These are phyloP conservation scores for Sternarchorhynchus goeldii DNA, from an alignment of 2,797 vertebrate species.

Conservation along the genomic window DNA sequence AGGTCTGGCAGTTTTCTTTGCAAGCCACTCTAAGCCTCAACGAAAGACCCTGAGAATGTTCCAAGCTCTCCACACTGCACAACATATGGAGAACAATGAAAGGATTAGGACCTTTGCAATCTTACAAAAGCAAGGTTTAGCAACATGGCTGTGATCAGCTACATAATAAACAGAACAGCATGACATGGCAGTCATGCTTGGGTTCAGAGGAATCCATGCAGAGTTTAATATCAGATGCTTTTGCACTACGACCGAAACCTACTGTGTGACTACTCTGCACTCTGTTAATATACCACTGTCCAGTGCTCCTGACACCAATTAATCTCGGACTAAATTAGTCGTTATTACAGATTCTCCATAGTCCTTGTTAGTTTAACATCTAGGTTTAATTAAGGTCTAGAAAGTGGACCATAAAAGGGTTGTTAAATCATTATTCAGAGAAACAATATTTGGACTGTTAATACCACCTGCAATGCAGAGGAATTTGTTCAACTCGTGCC, in stretches of 20 bases:
- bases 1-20: slow-evolving; percentile 20
- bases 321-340: neutral
- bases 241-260: slow-evolving; percentile 9
- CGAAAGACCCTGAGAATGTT: slow-evolving; percentile 34
- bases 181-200: slow-evolving; percentile 20
- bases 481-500: slow-evolving; percentile 34
- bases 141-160: slow-evolving; percentile 43
- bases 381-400: neutral
- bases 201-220: slow-evolving; percentile 33
- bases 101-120: slow-evolving; percentile 47
- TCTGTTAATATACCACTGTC: neutral
- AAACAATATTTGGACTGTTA: slow-evolving; percentile 12
- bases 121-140: slow-evolving; percentile 36
- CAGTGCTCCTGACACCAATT: neutral
- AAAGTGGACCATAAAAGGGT: slow-evolving; percentile 8
- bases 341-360: neutral
- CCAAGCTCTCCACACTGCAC: slow-evolving; percentile 23
- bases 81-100: slow-evolving; percentile 39
- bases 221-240: slow-evolving; percentile 19
- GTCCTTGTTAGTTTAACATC: neutral
- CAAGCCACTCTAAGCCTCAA: neutral
- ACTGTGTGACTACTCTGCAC: slow-evolving; percentile 1
- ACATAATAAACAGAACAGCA: slow-evolving; percentile 48
- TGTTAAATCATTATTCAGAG: slow-evolving; percentile 10
- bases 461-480: slow-evolving; percentile 29